Evolutionary conservation across 2,113 vertebrate species (phyloP).

Genomic region (Bothrops jararaca): DNA sequence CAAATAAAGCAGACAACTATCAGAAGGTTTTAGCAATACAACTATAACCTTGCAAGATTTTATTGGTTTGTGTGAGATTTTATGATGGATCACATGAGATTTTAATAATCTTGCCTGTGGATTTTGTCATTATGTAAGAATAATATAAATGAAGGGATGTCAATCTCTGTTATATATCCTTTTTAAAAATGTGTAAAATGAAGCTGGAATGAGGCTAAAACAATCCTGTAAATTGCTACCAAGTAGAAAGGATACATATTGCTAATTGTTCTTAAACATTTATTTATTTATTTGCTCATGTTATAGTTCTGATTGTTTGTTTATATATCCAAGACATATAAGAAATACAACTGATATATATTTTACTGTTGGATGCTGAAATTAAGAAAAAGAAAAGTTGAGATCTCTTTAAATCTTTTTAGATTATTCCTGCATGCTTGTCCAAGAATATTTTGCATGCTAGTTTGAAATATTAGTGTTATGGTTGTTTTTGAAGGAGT

Average conservation of each 20-base stretch:
- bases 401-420: background rate
- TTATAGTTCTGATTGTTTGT: background rate
- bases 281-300: background rate
- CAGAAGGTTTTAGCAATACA: background rate
- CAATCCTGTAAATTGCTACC: background rate
- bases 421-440: background rate
- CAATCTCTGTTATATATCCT: background rate
- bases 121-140: background rate
- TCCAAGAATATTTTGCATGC: background rate
- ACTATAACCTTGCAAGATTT: background rate
- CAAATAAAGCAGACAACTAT: background rate
- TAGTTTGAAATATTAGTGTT: background rate
- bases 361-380: background rate
- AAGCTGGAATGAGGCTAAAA: background rate
- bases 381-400: background rate
- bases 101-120: background rate
- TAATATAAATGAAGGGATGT: background rate
- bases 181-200: background rate
- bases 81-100: background rate
- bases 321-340: background rate
- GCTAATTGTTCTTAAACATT: background rate
- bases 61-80: background rate
- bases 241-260: background rate
- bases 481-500: background rate
- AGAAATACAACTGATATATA: background rate